Base-by-base conservation (phyloP, 2,888 invertebrate species). In the Hemithea aestivaria region DNA sequence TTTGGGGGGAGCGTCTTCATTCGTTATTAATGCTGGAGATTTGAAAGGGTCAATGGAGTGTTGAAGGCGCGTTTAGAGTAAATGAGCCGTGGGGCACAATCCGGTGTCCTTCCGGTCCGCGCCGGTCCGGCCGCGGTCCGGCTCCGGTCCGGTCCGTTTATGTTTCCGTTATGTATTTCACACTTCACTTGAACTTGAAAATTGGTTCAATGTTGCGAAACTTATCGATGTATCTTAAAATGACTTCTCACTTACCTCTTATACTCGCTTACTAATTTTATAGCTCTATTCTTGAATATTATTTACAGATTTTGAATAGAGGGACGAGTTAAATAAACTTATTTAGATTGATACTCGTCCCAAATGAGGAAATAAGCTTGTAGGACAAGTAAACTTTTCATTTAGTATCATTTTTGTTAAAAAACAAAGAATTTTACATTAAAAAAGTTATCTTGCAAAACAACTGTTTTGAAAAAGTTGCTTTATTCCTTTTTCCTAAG, bases 21-120 rank as follows among this genome's bases (percentile, higher is more conserved):
- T 66, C 58, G 66, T 70, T 74, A 74, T 73, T 78, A 71, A 76
- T 74, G 71, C 58, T 31, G 51, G 41, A 59, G 63, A 63, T 63
- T 58, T 55, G 58, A 60, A 68, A 69, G 74, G 72, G 74, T 76
- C 74, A 74, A 73, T 69, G 67, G 67, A 66, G 68, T 70, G 71
- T 66, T 68, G 75, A 73, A 69, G 75, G 70, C 67, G 57, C 73
- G 70, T 73, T 77, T 73, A 76, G 60, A 66, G 66, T 67, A 77
- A 84, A 83, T 77, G 83, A 80, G 72, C 73, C 82, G 75, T 74
- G 66, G 73, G 73, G 66, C 62, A 71, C 81, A 81, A 84, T 82
- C 80, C 73, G 60, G 56, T 55, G 58, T 54, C 58, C 58, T 58
- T 52, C 50, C 44, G 35, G 51, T 32, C 41, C 40, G 53, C 32